These are phyloP conservation scores for Steatornis caripensis DNA, from an alignment of 2,113 vertebrate genomes.

Conservation along the genomic window DNA sequence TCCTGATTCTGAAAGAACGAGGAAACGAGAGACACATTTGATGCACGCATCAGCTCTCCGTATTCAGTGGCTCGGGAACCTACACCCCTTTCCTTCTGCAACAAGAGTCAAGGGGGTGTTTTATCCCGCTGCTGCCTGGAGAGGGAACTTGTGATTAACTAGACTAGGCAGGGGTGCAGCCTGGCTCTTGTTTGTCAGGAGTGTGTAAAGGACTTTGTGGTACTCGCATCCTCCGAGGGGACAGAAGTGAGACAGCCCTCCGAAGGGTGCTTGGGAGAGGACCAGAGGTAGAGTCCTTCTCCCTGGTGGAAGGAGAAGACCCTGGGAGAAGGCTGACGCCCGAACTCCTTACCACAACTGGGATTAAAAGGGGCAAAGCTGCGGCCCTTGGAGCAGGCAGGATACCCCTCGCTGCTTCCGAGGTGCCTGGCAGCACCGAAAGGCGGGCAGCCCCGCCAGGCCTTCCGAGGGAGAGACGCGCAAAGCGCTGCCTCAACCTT, in stretches of 20 bases:
- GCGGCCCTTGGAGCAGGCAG: background rate
- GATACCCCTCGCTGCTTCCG: background rate
- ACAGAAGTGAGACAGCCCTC: background rate
- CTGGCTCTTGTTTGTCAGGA: background rate
- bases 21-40: background rate
- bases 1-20: background rate
- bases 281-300: background rate
- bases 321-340: background rate
- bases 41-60: background rate
- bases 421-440: background rate
- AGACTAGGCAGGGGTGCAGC: background rate
- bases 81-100: background rate
- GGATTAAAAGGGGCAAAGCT: background rate
- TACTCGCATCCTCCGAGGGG: background rate
- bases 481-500: background rate
- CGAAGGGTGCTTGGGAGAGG: background rate
- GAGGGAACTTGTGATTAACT: constrained; percentile 51
- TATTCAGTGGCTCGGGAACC: background rate
- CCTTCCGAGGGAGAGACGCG: background rate
- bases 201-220: background rate
- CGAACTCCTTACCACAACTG: background rate
- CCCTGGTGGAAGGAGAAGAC: background rate
- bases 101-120: constrained; percentile 20
- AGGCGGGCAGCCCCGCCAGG: background rate
- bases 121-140: constrained; percentile 57